A percentile compares a stretch with the other conserved stretches of the same genome.
Conservation (phyloP, 1,140 invertebrate genomes). For the Pseudomyrmex dendroicus region DNA sequence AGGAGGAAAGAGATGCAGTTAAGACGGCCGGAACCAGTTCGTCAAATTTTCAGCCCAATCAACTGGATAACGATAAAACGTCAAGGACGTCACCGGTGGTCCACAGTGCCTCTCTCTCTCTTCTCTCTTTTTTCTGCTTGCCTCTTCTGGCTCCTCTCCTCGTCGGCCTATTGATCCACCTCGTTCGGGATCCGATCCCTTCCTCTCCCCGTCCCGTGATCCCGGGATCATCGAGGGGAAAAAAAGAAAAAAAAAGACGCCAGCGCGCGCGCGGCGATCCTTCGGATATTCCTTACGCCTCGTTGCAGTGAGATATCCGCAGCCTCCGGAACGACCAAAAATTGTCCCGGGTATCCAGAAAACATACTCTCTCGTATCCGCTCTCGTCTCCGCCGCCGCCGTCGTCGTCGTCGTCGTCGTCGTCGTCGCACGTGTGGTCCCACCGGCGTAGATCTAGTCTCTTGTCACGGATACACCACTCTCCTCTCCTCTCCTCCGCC, state of each 20-base stretch:
- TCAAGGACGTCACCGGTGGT: slow-evolving; percentile 58
- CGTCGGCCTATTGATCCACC: slow-evolving; percentile 10
- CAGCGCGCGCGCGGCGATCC: slow-evolving; percentile 24
- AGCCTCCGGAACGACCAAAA: slow-evolving; percentile 63
- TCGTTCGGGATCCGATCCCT: slow-evolving; percentile 21
- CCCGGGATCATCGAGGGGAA: slow-evolving; percentile 12
- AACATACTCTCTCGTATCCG: slow-evolving; percentile 49
- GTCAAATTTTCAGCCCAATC: slow-evolving; percentile 73
- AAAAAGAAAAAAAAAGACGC: background rate
- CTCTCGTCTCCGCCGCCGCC: background rate
- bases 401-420: background rate
- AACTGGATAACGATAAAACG: slow-evolving; percentile 72
- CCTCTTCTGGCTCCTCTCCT: slow-evolving; percentile 5
- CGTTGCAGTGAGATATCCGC: slow-evolving; percentile 67
- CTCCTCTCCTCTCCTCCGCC: slow-evolving; percentile 10
- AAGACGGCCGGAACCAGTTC: slow-evolving; percentile 68
- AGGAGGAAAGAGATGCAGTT: background rate
- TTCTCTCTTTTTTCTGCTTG: background rate
- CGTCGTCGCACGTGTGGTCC: slow-evolving; percentile 71
- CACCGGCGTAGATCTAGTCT: slow-evolving; percentile 71
- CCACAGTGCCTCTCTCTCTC: slow-evolving; percentile 34
- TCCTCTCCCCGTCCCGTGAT: background rate
- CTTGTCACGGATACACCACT: slow-evolving; percentile 72
- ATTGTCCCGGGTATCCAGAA: slow-evolving; percentile 62
- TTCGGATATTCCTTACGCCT: slow-evolving; percentile 66